Base-by-base conservation (phyloP, 1,140 invertebrate genomes). In the Copidosoma floridanum region DNA sequence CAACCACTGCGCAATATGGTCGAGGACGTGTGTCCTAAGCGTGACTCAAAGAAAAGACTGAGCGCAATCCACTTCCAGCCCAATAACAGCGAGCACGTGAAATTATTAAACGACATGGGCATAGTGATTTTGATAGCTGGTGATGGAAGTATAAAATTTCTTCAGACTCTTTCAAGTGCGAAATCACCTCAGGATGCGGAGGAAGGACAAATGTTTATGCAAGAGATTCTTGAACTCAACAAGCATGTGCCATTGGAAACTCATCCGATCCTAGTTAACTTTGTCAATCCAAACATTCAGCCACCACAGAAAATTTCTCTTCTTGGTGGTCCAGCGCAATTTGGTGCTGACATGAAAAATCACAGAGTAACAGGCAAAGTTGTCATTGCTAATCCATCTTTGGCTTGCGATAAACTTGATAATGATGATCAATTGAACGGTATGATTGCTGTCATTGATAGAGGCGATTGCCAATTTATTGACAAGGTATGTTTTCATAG, bases 401-500 rank as follows among this genome's bases (percentile, higher is more conserved):
- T 86, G 32, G 89, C 83, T 10, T 98, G 93, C 81, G 76, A 71
- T 0, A 71, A 84, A n/a, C 69, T 92, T 4, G 69, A 78, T 12
- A 91, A 94, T 72, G 70, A 75, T 0, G 73, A 83, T 1, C 76
- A 80, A 20, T 68, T 96, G 0, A 78, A 77, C 51, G 91, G 88
- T 6, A 89, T 89, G 66, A 93, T 98, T 68, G 92, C 85, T 0
- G 82, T 99, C 7, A 86, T 95, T 41, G 86, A 90, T 71, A 82
- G 97, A 23, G 95, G 95, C 1, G 88, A 90, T 68, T 99, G 97
- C 77, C 97, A 96, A 81, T 99, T 99, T 77, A 86, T 97, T 12
- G 93, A 98, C 65, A 99, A 98, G 83, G 87, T 88, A 69, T 59
- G 54, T 59, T 32, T 8, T 8, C 29, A 32, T n/a, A n/a, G n/a